phyloP scores from a whole-genome alignment of 2,113 vertebrate species.

The Pseudonaja textilis region DNA sequence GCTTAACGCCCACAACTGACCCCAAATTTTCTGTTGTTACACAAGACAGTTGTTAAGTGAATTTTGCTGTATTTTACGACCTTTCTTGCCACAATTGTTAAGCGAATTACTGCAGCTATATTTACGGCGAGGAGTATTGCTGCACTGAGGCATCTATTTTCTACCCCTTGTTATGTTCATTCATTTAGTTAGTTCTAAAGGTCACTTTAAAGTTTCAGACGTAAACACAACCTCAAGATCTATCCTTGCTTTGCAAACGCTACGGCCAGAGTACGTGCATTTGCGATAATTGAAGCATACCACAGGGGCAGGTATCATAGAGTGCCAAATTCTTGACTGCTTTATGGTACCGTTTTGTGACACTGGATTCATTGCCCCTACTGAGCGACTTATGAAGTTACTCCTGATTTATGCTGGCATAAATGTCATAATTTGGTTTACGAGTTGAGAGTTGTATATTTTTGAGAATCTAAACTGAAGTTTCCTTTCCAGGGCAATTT shows the following conservation, averaged over 20 bases:
- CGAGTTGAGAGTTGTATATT: slow-evolving; percentile 17
- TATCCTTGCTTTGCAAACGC: neutral
- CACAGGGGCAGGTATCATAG: neutral
- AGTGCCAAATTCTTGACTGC: slow-evolving; percentile 26
- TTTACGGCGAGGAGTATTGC: neutral
- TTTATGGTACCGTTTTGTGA: slow-evolving; percentile 18
- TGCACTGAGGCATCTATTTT: neutral
- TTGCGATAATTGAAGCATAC: slow-evolving; percentile 1
- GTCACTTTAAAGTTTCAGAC: neutral
- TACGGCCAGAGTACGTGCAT: neutral
- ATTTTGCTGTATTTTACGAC: neutral
- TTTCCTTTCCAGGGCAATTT: slow-evolving; percentile 25
- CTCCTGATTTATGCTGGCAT: slow-evolving; percentile 28
- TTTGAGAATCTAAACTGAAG: slow-evolving; percentile 17
- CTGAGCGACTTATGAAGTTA: slow-evolving; percentile 15
- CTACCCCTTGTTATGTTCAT: neutral
- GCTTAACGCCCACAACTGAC: neutral
- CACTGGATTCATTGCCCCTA: slow-evolving; percentile 19
- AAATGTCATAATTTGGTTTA: slow-evolving; percentile 36
- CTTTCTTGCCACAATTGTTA: neutral
- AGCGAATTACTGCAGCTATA: neutral
- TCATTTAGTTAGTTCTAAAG: neutral
- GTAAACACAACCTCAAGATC: neutral
- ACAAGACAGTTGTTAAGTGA: neutral
- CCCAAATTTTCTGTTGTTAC: neutral